A percentile compares a stretch with the other conserved stretches of the same genome.
These are phyloP conservation scores for Pediacus dermestoides DNA, from an alignment of 2,888 invertebrate genomes.

Conservation along the genomic window DNA sequence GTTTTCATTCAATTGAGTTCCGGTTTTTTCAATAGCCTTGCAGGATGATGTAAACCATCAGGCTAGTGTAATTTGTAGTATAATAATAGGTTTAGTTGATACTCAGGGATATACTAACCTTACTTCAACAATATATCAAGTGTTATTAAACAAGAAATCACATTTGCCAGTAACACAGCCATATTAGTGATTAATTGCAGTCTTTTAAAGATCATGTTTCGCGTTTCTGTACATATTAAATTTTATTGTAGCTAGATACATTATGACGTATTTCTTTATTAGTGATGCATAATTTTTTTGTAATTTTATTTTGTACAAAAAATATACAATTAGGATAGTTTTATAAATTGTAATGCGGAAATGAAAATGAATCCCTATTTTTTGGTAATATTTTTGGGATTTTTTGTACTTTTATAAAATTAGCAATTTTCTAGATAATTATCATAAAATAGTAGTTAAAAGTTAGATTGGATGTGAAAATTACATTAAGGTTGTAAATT, in stretches of 20 bases:
- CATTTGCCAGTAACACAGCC: constrained; percentile 36
- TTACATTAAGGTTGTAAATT: neutral
- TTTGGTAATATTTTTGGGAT: constrained; percentile 46
- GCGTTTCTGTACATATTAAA: too few species aligned
- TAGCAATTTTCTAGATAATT: constrained; percentile 17
- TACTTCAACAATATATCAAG: constrained; percentile 20
- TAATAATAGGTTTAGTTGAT: constrained; percentile 22
- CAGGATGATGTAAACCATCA: too few species aligned
- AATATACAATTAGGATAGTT: constrained; percentile 29
- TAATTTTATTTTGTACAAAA: constrained; percentile 25
- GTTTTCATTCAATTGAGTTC: too few species aligned
- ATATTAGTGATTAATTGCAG: constrained; percentile 32
- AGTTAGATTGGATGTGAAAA: constrained; percentile 4
- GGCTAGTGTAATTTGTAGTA: too few species aligned
- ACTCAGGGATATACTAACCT: constrained; percentile 26
- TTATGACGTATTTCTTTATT: constrained; percentile 8
- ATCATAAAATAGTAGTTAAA: neutral
- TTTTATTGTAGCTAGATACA: too few species aligned
- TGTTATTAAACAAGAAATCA: constrained; percentile 16
- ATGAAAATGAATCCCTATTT: constrained; percentile 42
- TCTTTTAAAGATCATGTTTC: too few species aligned
- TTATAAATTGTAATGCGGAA: constrained; percentile 27
- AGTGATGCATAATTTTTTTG: too few species aligned
- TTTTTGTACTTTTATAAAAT: constrained; percentile 47
- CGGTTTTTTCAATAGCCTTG: too few species aligned